A percentile compares a stretch with the other conserved stretches of the same genome.
These are phyloP conservation scores for Chondrosia reniformis DNA, from an alignment of 37 sponge, comb jelly and placozoan genomes.

Conservation along the genomic window DNA sequence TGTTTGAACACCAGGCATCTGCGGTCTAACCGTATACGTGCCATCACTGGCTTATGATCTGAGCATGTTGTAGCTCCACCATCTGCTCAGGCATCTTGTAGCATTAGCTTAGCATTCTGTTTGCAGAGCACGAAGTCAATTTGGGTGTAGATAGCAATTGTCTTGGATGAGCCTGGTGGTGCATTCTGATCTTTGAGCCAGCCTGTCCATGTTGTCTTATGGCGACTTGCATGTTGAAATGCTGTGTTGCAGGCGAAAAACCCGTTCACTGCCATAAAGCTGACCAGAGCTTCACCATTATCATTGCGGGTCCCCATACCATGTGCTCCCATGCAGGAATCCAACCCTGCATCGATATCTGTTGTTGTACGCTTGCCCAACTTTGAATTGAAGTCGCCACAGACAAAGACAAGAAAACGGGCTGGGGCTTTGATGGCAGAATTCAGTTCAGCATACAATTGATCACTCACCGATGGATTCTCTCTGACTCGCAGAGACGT, in stretches of 20 bases:
- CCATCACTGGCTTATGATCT: slow-evolving; percentile 3
- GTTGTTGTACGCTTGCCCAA: not conserved
- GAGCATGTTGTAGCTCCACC: slow-evolving; percentile 7
- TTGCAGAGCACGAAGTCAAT: slow-evolving; percentile 20
- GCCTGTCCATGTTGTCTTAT: too few species aligned
- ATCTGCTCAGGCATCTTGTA: not conserved
- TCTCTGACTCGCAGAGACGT: not conserved
- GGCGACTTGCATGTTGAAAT: too few species aligned
- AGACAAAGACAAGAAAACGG: slow-evolving; percentile 1
- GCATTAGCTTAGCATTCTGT: not conserved
- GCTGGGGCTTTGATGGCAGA: not conserved
- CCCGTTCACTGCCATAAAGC: too few species aligned
- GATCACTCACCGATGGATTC: not conserved
- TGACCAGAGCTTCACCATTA: slow-evolving; percentile 14
- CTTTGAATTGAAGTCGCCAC: slow-evolving; percentile 18
- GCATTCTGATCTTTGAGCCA: too few species aligned
- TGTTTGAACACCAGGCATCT: too few species aligned
- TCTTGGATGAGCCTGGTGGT: too few species aligned
- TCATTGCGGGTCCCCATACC: not conserved
- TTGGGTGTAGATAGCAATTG: slow-evolving; percentile 1
- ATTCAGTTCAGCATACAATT: not conserved
- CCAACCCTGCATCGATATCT: slow-evolving; percentile 1
- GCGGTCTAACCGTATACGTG: too few species aligned
- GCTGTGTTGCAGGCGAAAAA: too few species aligned
- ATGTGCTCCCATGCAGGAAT: not conserved